Evolutionary conservation across 2,888 invertebrate species (phyloP), one percentile per base, ranked within the genome.

Genomic region (Rugalucina vietnamica): DNA sequence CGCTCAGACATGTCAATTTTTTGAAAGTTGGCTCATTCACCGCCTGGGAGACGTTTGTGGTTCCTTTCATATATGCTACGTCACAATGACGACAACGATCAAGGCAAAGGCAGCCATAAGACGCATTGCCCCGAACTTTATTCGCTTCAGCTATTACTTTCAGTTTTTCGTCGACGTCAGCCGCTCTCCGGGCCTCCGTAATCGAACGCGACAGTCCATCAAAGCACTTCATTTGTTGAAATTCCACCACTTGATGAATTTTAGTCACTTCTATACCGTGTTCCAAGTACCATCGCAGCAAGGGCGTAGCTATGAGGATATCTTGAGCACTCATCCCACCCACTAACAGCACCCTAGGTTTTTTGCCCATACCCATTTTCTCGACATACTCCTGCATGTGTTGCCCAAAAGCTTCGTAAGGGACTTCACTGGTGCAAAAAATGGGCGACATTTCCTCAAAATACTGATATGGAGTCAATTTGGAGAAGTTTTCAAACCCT

Each of bases 401-500:
- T 4, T 8, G 10, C 32, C 69, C 34, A 27, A 32, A 12, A 27
- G 32, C 27, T 10, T 69, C 34, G 37, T 1, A 72, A n/a, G 39
- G 65, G 21, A 83, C 72, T 24, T 79, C 75, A n/a, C 72, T 73
- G 12, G 79, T 79, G 36, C 79, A 79, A 71, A 82, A 82, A n/a
- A 83, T 18, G 0, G 79, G 83, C 0, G 34, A 65, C 82, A 79
- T 79, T 39, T 83, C 82, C 12, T 36, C 14, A 34, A 49, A 83
- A 50, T 83, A 83, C 12, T 82, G 71, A 27, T 24, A 75, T 18
- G 82, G 79, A 5, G 54, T 43, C 43, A 76, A 37, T 54, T 75
- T 54, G 10, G n/a, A 10, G 29, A 24, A 3, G 34, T 24, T 34
- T 79, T 65, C 12, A 21, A 14, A n/a, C n/a, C 8, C 71, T n/a